Evolutionary conservation across 2,113 vertebrate genomes (phyloP), one percentile per base, ranked within the genome.

Genomic region (Corythornis cristatus): DNA sequence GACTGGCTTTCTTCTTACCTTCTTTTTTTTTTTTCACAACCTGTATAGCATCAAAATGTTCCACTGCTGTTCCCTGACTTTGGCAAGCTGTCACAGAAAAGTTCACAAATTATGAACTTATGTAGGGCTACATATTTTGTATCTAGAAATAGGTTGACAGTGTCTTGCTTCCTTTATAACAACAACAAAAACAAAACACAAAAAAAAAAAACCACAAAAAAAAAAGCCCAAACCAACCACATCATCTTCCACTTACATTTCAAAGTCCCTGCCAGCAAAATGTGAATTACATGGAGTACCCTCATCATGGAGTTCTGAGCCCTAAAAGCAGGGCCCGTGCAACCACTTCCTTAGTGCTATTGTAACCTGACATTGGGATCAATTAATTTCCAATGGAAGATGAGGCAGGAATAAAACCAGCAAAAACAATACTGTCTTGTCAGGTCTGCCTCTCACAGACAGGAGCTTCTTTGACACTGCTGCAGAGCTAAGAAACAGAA

Each of bases 401-500:
- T 22, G 66, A 84, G 18, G 18, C 48, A 89, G 70, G 22, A 93
- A 78, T 86, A 65, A 94, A 94, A 94, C 1, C n/a, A 66, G 43
- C 58, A 88, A 45, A 88, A 86, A 22, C 70, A 90, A 64, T 62
- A 50, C 45, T 46, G 42, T 60, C 73, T 95, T 95, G 57, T 82
- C 86, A 67, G 62, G 86, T 86, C 86, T 89, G 88, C 31, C 83
- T 76, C 73, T 86, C 77, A 73, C 48, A 94, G 81, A 94, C 43
- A 94, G 95, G 74, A 94, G 73, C 74, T 86, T 84, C 92, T 95
- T 86, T 94, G 86, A 93, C 53, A 77, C 68, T 0, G 1, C 72
- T 83, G 60, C 57, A 73, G 74, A 85, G 54, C 82, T 87, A 73
- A 83, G 80, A 86, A 93, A 95, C 90, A 95, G 88, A 93, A 94